Evolutionary conservation across 2,888 invertebrate species (phyloP).

Genomic region (Drosophila mimetica): DNA sequence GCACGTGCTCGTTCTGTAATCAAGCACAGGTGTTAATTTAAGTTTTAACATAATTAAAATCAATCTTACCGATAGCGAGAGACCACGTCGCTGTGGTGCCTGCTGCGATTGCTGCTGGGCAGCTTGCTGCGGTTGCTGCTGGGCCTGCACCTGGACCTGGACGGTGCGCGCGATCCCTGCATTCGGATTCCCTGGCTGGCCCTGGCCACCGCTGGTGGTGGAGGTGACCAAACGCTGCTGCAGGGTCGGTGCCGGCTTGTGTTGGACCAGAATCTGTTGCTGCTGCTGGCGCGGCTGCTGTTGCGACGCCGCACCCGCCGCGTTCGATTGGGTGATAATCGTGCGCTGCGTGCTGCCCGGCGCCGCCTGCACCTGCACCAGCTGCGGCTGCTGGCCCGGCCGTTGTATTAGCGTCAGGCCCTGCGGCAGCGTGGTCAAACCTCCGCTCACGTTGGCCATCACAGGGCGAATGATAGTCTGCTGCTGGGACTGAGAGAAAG

Average conservation of each 20-base stretch:
- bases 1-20: constrained; percentile 95
- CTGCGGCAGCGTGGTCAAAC: constrained; percentile 82
- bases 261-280: constrained; percentile 82
- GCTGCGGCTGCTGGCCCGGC: constrained; percentile 84
- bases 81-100: constrained; percentile 82
- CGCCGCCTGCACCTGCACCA: constrained; percentile 84
- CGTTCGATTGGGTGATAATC: constrained; percentile 81
- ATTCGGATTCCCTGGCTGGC: constrained; percentile 55
- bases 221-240: constrained; percentile 79
- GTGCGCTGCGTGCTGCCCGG: constrained; percentile 82
- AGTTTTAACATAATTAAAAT: no score
- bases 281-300: constrained; percentile 82
- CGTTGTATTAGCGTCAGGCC: constrained; percentile 84
- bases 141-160: constrained; percentile 80
- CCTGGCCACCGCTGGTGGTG: constrained; percentile 66
- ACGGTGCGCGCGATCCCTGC: constrained; percentile 75
- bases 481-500: constrained; percentile 76
- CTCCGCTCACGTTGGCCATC: constrained; percentile 80
- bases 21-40: not conserved
- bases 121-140: constrained; percentile 67
- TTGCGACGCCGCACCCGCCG: constrained; percentile 67
- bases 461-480: constrained; percentile 84
- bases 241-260: constrained; percentile 79
- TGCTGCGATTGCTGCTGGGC: constrained; percentile 68
- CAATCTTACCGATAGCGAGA: constrained; percentile 82